Evolutionary conservation across 1,140 invertebrate species (phyloP).

Genomic region (Ylistrum balloti): DNA sequence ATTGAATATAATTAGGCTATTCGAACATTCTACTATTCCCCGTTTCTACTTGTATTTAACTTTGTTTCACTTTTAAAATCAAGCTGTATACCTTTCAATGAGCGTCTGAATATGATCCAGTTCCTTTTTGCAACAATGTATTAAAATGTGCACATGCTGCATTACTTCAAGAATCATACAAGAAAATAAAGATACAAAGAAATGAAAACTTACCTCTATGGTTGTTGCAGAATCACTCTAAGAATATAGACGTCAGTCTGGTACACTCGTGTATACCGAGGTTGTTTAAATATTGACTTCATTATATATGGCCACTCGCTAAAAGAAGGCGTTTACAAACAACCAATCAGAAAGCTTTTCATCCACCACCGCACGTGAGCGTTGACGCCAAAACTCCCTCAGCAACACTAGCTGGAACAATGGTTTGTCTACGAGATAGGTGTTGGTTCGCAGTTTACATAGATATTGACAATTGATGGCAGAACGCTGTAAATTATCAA

Average conservation of each 20-base stretch:
- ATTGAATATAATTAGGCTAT: no score
- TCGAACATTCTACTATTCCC: no score
- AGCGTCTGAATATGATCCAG: no score
- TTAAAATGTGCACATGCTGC: no score
- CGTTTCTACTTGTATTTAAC: no score
- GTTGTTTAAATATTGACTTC: background rate
- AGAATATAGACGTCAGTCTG: background rate
- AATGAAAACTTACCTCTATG: background rate
- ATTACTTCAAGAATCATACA: no score
- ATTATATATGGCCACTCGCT: background rate
- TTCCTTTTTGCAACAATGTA: no score
- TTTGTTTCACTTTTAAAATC: no score
- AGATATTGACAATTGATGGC: background rate
- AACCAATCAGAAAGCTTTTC: background rate
- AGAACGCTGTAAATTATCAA: background rate
- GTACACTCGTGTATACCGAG: background rate
- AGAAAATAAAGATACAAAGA: no score
- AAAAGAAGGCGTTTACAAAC: background rate
- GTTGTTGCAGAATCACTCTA: background rate
- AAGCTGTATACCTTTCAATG: no score
- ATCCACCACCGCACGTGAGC: slow-evolving; percentile 4
- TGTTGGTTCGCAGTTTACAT: background rate
- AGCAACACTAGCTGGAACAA: background rate
- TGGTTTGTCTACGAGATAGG: background rate
- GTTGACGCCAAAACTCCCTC: background rate